A percentile compares a stretch with the other conserved stretches of the same genome.
phyloP scores from a whole-genome alignment of 2,888 invertebrate species.

The Agrotis clavis region DNA sequence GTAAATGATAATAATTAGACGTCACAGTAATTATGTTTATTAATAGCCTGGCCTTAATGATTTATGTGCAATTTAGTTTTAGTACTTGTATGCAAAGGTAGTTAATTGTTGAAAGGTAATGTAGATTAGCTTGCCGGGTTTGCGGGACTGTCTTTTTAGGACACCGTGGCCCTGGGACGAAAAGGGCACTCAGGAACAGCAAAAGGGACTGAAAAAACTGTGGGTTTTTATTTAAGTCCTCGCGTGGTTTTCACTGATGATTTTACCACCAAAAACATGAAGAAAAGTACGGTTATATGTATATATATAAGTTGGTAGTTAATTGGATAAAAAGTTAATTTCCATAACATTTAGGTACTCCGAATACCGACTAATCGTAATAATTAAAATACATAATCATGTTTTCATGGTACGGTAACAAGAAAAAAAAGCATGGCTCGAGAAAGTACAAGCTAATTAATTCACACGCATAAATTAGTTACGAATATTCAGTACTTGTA shows the following conservation, averaged over 20 bases:
- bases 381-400: background rate
- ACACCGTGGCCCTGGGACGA: too few species aligned
- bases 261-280: too few species aligned
- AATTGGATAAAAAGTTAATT: too few species aligned
- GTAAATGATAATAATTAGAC: constrained; percentile 51
- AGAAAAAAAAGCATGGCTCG: background rate
- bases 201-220: too few species aligned
- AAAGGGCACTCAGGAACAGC: too few species aligned
- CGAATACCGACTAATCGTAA: background rate
- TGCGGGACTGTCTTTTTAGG: too few species aligned
- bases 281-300: too few species aligned
- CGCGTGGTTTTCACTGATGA: too few species aligned
- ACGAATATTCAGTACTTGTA: constrained; percentile 29
- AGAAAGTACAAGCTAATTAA: constrained; percentile 26
- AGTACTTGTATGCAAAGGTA: background rate
- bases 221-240: too few species aligned
- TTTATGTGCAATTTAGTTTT: constrained; percentile 37
- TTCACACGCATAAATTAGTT: constrained; percentile 37
- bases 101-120: background rate
- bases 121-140: background rate
- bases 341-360: background rate
- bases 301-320: too few species aligned
- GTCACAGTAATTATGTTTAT: constrained; percentile 44
- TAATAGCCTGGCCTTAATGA: constrained; percentile 47
- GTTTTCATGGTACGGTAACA: background rate